Evolutionary conservation across 2,113 vertebrate species (phyloP).

Genomic region (Epinephelus lanceolatus): DNA sequence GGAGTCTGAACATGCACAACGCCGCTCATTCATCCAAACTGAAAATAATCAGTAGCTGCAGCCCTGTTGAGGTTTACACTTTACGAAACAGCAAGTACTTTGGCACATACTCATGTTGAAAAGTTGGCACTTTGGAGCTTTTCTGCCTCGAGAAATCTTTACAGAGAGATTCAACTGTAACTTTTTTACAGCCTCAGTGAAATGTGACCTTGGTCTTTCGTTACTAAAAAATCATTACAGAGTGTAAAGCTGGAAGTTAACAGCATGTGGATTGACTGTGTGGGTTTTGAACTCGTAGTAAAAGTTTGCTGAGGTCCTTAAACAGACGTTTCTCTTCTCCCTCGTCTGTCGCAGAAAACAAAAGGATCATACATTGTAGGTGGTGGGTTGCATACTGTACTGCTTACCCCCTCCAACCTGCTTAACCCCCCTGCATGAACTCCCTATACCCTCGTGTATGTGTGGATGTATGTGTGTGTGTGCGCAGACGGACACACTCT

Average conservation of each 20-base stretch:
- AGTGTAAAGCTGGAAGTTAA: slow-evolving; percentile 9
- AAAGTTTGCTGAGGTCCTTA: slow-evolving; percentile 30
- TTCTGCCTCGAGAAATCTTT: neutral
- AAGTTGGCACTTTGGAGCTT: neutral
- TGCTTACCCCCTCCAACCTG: slow-evolving; percentile 30
- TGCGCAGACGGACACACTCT: slow-evolving; percentile 7
- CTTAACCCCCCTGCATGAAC: slow-evolving; percentile 52
- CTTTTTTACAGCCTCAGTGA: neutral
- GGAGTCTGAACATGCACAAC: no score
- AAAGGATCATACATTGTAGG: slow-evolving; percentile 86
- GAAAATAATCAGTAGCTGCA: neutral
- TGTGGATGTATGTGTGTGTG: neutral
- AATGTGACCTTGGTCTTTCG: neutral
- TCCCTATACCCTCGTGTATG: neutral
- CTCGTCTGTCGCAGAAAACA: slow-evolving; percentile 78
- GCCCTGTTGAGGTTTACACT: neutral
- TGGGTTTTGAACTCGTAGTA: slow-evolving; percentile 31
- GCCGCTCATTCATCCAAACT: neutral
- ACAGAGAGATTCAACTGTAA: neutral
- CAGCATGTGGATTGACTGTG: slow-evolving; percentile 20
- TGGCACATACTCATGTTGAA: neutral
- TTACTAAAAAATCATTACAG: slow-evolving; percentile 14
- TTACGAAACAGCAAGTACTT: neutral
- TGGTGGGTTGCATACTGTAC: slow-evolving; percentile 77
- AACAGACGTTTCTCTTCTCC: slow-evolving; percentile 58